phyloP scores from a whole-genome alignment of 1,140 invertebrate species.

The Batillaria attramentaria region DNA sequence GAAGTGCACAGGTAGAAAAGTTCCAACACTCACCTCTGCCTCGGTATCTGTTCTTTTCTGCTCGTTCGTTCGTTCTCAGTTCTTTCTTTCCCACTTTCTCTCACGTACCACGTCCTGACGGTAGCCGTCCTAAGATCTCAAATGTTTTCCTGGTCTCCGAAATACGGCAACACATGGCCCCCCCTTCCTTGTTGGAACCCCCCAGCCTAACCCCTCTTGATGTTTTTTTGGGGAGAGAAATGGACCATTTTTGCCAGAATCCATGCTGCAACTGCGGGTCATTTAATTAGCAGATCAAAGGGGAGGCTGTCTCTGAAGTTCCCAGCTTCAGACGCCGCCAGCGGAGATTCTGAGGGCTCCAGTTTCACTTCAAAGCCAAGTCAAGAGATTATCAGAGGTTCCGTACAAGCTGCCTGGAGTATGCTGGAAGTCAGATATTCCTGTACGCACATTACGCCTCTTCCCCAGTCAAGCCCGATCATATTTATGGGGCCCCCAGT shows the following conservation, averaged over 20 bases:
- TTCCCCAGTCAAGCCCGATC: constrained; percentile 18
- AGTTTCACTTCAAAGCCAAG: constrained; percentile 53
- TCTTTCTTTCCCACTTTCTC: background rate
- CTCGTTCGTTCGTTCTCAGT: too few relatives aligned
- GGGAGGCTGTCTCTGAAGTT: constrained; percentile 32
- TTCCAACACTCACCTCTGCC: too few relatives aligned
- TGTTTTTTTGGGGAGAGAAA: constrained; percentile 21
- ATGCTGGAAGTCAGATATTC: constrained; percentile 17
- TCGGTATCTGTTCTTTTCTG: too few relatives aligned
- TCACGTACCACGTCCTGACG: constrained; percentile 8
- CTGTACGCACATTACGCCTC: constrained; percentile 7
- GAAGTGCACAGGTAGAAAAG: background rate
- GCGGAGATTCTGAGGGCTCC: constrained; percentile 32
- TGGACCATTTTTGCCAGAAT: constrained; percentile 36
- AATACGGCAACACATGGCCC: constrained; percentile 20
- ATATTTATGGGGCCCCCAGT: constrained; percentile 29
- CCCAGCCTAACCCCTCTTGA: background rate
- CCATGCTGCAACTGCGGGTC: constrained; percentile 42
- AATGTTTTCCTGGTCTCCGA: constrained; percentile 12
- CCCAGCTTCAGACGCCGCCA: constrained; percentile 38
- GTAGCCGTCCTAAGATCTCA: constrained; percentile 14
- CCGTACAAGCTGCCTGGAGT: constrained; percentile 8
- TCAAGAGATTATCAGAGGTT: constrained; percentile 31
- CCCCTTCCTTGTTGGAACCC: background rate
- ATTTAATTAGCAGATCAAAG: constrained; percentile 54